Evolutionary conservation across 1,140 invertebrate species (phyloP).

Genomic region (Stratiolaelaps scimitus): DNA sequence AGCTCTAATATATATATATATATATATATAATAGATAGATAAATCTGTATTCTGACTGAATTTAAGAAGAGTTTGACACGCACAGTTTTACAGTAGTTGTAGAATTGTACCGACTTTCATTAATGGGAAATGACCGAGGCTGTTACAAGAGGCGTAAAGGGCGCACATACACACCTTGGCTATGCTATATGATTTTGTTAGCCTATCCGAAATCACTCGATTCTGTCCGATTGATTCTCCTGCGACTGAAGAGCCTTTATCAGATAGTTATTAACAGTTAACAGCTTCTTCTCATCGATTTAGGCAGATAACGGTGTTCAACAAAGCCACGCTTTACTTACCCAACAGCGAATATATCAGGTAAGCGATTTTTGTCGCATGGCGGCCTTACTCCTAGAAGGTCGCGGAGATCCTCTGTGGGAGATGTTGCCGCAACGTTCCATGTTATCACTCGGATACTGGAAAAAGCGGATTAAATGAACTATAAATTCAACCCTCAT

Average conservation of each 20-base stretch:
- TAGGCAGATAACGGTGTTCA: slow-evolving; percentile 4
- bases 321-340: slow-evolving; percentile 40
- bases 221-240: too few species aligned
- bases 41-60: too few species aligned
- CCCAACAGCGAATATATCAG: slow-evolving; percentile 70
- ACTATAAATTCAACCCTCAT: slow-evolving; percentile 4
- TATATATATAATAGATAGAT: background rate
- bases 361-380: slow-evolving; percentile 46
- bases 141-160: too few species aligned
- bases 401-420: slow-evolving; percentile 52
- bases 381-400: slow-evolving; percentile 51
- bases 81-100: too few species aligned
- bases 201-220: too few species aligned
- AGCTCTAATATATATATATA: slow-evolving; percentile 18
- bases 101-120: too few species aligned
- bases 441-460: slow-evolving; percentile 49
- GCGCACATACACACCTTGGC: too few species aligned
- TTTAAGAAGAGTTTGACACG: too few species aligned
- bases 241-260: too few species aligned
- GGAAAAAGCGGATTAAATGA: slow-evolving; percentile 30
- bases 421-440: slow-evolving; percentile 60
- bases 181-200: too few species aligned
- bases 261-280: too few species aligned
- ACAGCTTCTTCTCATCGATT: slow-evolving; percentile 1
- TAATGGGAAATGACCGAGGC: too few species aligned